Evolutionary conservation across 1,140 invertebrate species (phyloP).

Genomic region (Drosophila bifasciata): DNA sequence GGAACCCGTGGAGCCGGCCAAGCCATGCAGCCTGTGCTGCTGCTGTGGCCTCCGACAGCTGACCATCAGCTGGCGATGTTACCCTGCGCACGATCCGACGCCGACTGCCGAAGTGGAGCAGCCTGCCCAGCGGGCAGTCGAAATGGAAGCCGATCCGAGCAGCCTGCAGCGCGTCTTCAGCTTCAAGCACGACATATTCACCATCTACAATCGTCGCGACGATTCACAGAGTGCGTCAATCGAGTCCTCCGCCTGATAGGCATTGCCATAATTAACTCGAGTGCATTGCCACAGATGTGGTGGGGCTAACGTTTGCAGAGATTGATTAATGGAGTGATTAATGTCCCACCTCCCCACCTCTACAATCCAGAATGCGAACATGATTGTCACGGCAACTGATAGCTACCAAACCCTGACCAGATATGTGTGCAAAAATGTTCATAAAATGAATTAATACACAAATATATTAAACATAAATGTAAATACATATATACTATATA

Average conservation of each 20-base stretch:
- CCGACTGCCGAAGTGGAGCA: background rate
- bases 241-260: slow-evolving; percentile 47
- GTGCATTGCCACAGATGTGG: slow-evolving; percentile 33
- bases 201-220: slow-evolving; percentile 38
- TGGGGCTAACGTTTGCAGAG: slow-evolving; percentile 45
- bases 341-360: background rate
- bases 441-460: background rate
- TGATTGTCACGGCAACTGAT: slow-evolving; percentile 24
- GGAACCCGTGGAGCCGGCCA: slow-evolving; percentile 6
- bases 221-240: slow-evolving; percentile 52
- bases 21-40: slow-evolving; percentile 9
- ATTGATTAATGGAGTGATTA: slow-evolving; percentile 50
- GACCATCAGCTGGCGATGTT: slow-evolving; percentile 57
- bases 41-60: slow-evolving; percentile 52
- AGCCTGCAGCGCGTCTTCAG: slow-evolving; percentile 23
- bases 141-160: slow-evolving; percentile 11
- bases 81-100: background rate
- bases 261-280: slow-evolving; percentile 48
- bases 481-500: too few relatives aligned
- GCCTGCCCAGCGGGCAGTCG: background rate
- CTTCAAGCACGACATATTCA: slow-evolving; percentile 31
- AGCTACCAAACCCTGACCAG: slow-evolving; percentile 13
- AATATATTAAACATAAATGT: too few relatives aligned
- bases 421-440: slow-evolving; percentile 18
- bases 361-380: slow-evolving; percentile 11